A percentile compares a stretch with the other conserved stretches of the same genome.
phyloP scores from a whole-genome alignment of 2,113 vertebrate genomes.

The Periophthalmodon schlosseri region DNA sequence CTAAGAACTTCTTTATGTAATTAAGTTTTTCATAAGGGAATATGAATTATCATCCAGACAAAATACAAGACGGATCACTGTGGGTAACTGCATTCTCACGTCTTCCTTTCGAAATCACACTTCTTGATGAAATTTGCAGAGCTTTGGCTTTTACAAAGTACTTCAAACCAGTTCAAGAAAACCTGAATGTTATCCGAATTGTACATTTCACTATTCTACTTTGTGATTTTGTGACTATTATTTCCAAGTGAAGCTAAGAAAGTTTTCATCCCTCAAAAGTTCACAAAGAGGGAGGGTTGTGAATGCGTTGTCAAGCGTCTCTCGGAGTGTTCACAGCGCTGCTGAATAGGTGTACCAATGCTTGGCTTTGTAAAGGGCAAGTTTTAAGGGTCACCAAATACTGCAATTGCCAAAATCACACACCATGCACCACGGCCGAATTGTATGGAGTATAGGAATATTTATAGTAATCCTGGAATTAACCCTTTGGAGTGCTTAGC shows the following conservation, averaged over 20 bases:
- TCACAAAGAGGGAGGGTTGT: conserved; percentile 17
- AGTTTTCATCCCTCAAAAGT: conserved; percentile 46
- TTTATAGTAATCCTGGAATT: conserved; percentile 28
- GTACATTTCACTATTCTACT: not conserved
- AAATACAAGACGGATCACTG: not conserved
- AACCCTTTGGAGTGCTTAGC: not conserved
- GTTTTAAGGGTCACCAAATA: conserved; percentile 61
- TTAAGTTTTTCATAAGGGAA: too few relatives aligned
- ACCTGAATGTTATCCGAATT: conserved; percentile 10
- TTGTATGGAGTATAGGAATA: too few relatives aligned
- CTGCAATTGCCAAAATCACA: conserved; percentile 48
- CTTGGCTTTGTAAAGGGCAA: conserved; percentile 64
- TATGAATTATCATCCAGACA: not conserved
- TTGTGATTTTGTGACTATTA: conserved; percentile 10
- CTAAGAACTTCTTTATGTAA: not conserved
- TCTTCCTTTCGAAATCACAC: not conserved
- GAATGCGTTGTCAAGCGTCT: conserved; percentile 19
- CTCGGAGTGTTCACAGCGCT: conserved; percentile 8
- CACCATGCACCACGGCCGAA: conserved; percentile 8
- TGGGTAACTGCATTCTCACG: not conserved
- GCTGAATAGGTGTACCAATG: conserved; percentile 45
- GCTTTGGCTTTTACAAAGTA: not conserved
- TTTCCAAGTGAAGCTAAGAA: conserved; percentile 17
- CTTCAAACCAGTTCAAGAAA: not conserved
- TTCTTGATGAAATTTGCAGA: not conserved